Conservation (phyloP, 2,113 vertebrate genomes). For the Pica pica region DNA sequence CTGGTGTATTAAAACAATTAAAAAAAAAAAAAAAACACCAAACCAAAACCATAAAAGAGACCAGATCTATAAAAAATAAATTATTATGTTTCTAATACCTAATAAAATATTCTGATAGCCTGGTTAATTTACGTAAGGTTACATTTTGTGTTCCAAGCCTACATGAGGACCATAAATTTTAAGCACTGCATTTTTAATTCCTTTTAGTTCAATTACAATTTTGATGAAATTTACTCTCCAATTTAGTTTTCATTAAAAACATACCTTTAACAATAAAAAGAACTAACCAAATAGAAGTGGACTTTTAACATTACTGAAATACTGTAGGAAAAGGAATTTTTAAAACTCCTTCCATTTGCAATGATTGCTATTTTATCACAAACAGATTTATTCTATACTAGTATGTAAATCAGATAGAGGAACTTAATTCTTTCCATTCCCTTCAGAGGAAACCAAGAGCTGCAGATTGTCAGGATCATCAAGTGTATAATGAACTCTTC, state of each 20-base stretch:
- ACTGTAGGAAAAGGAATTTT: not conserved
- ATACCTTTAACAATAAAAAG: not conserved
- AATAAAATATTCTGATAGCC: not conserved
- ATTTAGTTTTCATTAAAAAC: not conserved
- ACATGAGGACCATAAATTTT: not conserved
- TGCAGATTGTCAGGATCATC: constrained; percentile 63
- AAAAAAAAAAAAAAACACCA: not conserved
- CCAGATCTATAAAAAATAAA: not conserved
- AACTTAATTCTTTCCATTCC: constrained; percentile 43
- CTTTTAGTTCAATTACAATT: not conserved
- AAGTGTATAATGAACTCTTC: constrained; percentile 66
- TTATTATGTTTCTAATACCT: not conserved
- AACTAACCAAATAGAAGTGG: not conserved
- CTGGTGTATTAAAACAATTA: constrained; percentile 17
- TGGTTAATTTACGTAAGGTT: not conserved
- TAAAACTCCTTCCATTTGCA: not conserved
- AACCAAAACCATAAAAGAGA: not conserved
- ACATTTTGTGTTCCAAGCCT: not conserved
- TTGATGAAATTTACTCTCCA: not conserved
- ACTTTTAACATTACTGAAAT: not conserved
- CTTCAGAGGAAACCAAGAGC: constrained; percentile 55
- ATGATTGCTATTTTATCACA: not conserved
- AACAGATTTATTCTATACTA: constrained; percentile 23
- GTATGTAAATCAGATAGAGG: constrained; percentile 54
- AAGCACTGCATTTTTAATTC: not conserved